A percentile compares a stretch with the other conserved stretches of the same genome.
Conservation (phyloP, 1,140 invertebrate genomes). For the Samia ricini region DNA sequence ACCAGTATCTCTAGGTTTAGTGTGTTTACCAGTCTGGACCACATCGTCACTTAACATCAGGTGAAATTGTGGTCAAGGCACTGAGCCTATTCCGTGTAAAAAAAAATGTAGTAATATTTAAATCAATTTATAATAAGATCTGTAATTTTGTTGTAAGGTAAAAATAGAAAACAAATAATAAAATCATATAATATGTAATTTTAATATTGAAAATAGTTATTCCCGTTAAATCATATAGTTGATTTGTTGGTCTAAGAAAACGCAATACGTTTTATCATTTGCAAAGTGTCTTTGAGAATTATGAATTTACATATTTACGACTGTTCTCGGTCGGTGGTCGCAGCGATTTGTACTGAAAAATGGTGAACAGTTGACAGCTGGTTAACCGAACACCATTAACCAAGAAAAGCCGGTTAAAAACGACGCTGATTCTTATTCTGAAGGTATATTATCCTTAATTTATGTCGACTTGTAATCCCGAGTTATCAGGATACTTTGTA, state of each 20-base stretch:
- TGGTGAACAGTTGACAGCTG: slow-evolving; percentile 57
- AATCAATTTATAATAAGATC: no score
- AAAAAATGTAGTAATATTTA: no score
- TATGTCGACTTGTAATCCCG: slow-evolving; percentile 33
- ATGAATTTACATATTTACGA: slow-evolving; percentile 67
- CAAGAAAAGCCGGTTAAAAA: slow-evolving; percentile 45
- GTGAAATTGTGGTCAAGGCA: no score
- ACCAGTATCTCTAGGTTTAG: no score
- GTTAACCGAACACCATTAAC: slow-evolving; percentile 60
- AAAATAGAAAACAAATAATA: neutral
- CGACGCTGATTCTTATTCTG: slow-evolving; percentile 36
- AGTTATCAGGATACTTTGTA: slow-evolving; percentile 44
- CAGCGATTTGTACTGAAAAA: slow-evolving; percentile 56
- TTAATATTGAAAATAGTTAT: neutral
- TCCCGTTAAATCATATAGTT: neutral
- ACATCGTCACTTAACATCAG: no score
- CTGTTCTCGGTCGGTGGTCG: slow-evolving; percentile 55
- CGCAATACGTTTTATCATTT: slow-evolving; percentile 38
- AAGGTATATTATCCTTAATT: slow-evolving; percentile 47
- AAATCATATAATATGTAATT: no score
- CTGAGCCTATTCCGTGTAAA: no score
- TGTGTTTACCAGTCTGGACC: no score
- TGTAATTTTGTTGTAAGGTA: neutral
- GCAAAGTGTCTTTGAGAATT: slow-evolving; percentile 44
- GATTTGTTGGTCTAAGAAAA: neutral